Evolutionary conservation across 2,888 invertebrate genomes (phyloP), one percentile per base, ranked within the genome.

Genomic region (Amblyjoppa fuscipennis): DNA sequence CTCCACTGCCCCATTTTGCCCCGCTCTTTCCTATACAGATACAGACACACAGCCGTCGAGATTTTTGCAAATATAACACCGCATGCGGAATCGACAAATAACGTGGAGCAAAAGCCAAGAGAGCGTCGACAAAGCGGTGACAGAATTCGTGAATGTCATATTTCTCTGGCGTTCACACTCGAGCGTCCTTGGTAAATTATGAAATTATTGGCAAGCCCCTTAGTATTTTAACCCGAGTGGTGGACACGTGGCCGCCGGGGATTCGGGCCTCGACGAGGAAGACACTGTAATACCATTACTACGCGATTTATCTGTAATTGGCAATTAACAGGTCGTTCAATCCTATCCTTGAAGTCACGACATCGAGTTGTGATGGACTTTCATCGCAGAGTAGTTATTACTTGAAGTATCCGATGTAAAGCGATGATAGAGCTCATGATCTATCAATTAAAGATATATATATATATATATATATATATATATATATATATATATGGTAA

Each of bases 141-240:
- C 49, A 73, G 38, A 76, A 20, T 73, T 64, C 41, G 75, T 59
- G 83, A 84, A 71, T 75, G 80, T 66, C 56, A 80, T 76, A 76
- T 80, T 76, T 76, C 69, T 69, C 74, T 45, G 28, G 20, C 34
- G 20, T 34, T 64, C 51, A 49, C 69, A 20, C 31, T 61, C 71
- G 11, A 59, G n/a, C 71, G 83, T 84, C 81, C 78, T 82, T 82
- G 82, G 38, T 75, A 70, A 83, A 84, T 86, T 81, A 87, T 85
- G 84, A 86, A 83, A 86, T 87, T 73, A 87, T 87, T 87, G 87
- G 86, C 84, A 86, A 81, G 71, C 45, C 20, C 61, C 79, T 75
- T 85, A 75, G 85, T 85, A 82, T 85, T 82, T 82, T 82, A 85
- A 85, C 79, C 85, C 82, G 71, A 71, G 80, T 28, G 51, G 25